phyloP scores from a whole-genome alignment of 64 coral and sea anemone species.

The Astreopora myriophthalma region DNA sequence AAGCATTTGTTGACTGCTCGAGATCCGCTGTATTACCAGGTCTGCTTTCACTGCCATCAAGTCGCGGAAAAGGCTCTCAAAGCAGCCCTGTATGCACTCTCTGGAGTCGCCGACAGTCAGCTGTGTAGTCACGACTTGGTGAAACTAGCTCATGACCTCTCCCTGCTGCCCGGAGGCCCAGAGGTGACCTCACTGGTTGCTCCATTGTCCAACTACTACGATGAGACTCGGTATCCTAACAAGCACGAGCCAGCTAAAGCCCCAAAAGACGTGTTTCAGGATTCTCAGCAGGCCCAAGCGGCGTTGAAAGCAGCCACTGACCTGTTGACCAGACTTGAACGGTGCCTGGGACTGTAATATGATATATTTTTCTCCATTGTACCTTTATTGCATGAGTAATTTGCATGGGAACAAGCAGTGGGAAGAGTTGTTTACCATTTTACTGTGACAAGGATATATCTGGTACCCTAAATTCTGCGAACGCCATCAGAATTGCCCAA shows the following conservation, averaged over 20 bases:
- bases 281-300: constrained; percentile 76
- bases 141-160: constrained; percentile 56
- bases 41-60: constrained; percentile 89
- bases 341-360: constrained; percentile 53
- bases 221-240: constrained; percentile 70
- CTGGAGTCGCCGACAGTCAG: constrained; percentile 70
- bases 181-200: constrained; percentile 22
- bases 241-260: constrained; percentile 60
- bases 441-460: too few species aligned
- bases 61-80: constrained; percentile 84
- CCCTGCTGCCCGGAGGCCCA: constrained; percentile 56
- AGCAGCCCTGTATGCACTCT: constrained; percentile 64
- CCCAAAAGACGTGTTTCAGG: constrained; percentile 45
- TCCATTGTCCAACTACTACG: constrained; percentile 63
- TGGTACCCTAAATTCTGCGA: too few species aligned
- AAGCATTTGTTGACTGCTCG: constrained; percentile 76
- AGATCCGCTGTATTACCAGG: constrained; percentile 66
- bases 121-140: constrained; percentile 69
- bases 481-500: too few species aligned
- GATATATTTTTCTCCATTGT: too few species aligned
- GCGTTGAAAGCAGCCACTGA: constrained; percentile 56
- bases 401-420: too few species aligned
- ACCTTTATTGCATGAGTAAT: too few species aligned
- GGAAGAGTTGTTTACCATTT: too few species aligned
- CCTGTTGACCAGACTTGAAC: constrained; percentile 46